Base-by-base conservation (phyloP, 2,888 invertebrate genomes). In the Argynnis bischoffii region DNA sequence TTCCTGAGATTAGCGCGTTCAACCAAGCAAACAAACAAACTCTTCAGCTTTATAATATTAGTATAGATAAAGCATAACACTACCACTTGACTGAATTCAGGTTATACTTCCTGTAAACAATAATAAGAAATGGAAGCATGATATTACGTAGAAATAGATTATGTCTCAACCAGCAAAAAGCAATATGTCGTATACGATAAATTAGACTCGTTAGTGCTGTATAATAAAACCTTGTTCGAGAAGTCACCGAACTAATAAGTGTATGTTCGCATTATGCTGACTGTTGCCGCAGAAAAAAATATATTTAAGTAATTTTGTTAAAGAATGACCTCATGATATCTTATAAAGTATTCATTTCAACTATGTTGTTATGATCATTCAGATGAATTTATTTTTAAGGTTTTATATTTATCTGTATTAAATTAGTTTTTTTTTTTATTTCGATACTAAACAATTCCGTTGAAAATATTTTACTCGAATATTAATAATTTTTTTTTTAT, bases 141-240 rank as follows among this genome's bases (percentile, higher is more conserved):
- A 41, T 51, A 41, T 55, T 64, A 56, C 48, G n/a, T 46, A 55
- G 60, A 55, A n/a, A 31, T 55, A 63, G 13, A 48, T 55, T 55
- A 41, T 55, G 55, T 26, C 50, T 59, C 57, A 48, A 56, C 6
- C 55, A 63, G 68, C 72, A 75, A 75, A 74, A 74, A 74, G 69
- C 69, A 65, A 73, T 75, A 70, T 74, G 72, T 76, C 72, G 67
- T 67, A 67, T 72, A 75, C 81, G 77, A 89, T 86, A 89, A 88
- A 88, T 89, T 84, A 85, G 80, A 70, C 81, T 88, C 83, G 85
- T 88, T 88, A 88, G 81, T 80, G 82, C 79, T 79, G 83, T 84
- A 86, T 82, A 85, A 84, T 83, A 86, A 87, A 81, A 79, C 78
- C 76, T 74, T 75, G 78, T 80, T 76, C 75, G 81, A 82, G 83